Evolutionary conservation across 2,888 invertebrate genomes (phyloP).

Genomic region (Cynaeus angustus): DNA sequence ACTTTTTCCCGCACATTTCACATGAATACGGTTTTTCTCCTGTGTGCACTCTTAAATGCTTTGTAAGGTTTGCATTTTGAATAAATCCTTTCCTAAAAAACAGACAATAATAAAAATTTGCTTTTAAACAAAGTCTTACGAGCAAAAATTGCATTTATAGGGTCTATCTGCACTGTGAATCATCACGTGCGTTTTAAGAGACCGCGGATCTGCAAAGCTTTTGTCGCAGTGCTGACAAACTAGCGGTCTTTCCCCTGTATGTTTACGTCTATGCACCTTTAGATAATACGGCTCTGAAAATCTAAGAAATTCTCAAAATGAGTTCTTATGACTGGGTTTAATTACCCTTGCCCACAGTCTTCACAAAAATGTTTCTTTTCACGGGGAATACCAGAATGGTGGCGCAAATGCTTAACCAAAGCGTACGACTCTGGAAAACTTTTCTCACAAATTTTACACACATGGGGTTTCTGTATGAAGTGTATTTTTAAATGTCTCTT

Average conservation of each 20-base stretch:
- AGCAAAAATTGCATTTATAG: slow-evolving; percentile 62
- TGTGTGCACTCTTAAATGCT: slow-evolving; percentile 63
- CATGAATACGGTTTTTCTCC: slow-evolving; percentile 64
- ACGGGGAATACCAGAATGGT: slow-evolving; percentile 73
- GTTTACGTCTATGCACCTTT: slow-evolving; percentile 64
- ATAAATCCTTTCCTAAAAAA: slow-evolving; percentile 61
- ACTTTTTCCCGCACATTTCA: slow-evolving; percentile 61
- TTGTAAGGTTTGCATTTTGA: slow-evolving; percentile 62
- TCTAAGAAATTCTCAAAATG: slow-evolving; percentile 51
- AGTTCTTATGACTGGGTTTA: background rate
- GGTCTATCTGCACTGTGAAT: slow-evolving; percentile 63
- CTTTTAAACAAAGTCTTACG: slow-evolving; percentile 51
- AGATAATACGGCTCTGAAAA: slow-evolving; percentile 65
- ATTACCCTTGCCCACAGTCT: slow-evolving; percentile 70
- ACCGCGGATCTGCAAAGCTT: slow-evolving; percentile 65
- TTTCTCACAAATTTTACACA: slow-evolving; percentile 73
- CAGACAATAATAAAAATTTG: background rate
- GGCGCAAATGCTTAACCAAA: slow-evolving; percentile 73
- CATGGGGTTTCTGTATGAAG: slow-evolving; percentile 73
- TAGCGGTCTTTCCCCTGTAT: slow-evolving; percentile 65
- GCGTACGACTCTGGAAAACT: slow-evolving; percentile 74
- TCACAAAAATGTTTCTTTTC: slow-evolving; percentile 73
- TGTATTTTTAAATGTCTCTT: slow-evolving; percentile 75
- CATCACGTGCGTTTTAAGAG: slow-evolving; percentile 62
- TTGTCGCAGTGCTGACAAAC: slow-evolving; percentile 62